Conservation (phyloP, 2,113 vertebrate species). For the Australoheros scitulus region DNA sequence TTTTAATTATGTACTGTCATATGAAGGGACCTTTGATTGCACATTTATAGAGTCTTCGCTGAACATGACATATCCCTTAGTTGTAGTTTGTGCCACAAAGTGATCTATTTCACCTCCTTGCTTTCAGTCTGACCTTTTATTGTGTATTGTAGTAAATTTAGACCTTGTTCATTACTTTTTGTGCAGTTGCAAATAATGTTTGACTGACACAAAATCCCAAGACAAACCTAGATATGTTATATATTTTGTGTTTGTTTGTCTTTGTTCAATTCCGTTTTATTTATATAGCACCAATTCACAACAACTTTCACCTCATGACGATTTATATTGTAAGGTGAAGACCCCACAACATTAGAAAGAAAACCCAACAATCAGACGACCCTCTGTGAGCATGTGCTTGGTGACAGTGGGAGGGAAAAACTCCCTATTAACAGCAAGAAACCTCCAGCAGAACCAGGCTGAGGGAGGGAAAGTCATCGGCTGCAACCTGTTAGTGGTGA, state of each 20-base stretch:
- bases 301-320: neutral
- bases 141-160: neutral
- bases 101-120: neutral
- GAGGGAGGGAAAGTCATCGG: neutral
- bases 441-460: rapidly evolving
- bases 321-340: neutral
- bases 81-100: too few relatives aligned
- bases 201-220: neutral
- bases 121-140: neutral
- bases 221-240: neutral
- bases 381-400: neutral
- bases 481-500: neutral
- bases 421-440: neutral
- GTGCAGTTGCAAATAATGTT: neutral
- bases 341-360: neutral
- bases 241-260: neutral
- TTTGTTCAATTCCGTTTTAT: neutral
- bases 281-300: neutral
- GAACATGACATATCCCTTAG: too few relatives aligned
- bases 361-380: neutral
- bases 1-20: neutral
- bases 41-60: too few relatives aligned
- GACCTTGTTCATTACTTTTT: neutral
- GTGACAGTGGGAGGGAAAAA: neutral
- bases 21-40: too few relatives aligned